phyloP scores from a whole-genome alignment of 2,113 vertebrate species.

The Salvelinus alpinus region DNA sequence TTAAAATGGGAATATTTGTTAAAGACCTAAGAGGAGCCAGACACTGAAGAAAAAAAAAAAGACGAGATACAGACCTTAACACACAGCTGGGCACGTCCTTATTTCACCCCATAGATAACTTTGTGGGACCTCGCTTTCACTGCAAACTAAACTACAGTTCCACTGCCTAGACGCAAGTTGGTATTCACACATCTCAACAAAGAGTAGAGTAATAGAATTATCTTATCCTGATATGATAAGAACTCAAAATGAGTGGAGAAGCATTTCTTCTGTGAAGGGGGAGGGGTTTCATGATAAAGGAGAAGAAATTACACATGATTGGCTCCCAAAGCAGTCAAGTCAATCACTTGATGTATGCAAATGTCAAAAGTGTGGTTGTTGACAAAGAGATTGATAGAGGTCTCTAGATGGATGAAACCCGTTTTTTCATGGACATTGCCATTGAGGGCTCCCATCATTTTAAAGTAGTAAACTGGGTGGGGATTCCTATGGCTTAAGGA shows the following conservation, averaged over 20 bases:
- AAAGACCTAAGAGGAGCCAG: too few relatives aligned
- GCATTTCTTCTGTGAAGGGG: constrained; percentile 9
- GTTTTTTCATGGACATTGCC: too few relatives aligned
- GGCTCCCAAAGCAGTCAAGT: neutral
- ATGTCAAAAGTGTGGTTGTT: neutral
- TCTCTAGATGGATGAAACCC: too few relatives aligned
- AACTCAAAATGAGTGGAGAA: constrained; percentile 1
- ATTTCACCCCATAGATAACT: neutral
- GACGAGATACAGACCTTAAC: neutral
- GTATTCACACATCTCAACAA: constrained; percentile 13
- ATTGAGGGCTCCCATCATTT: too few relatives aligned
- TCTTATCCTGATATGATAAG: constrained; percentile 5
- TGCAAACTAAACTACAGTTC: constrained; percentile 25
- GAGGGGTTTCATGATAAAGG: constrained; percentile 6
- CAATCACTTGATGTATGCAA: neutral
- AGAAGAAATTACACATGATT: neutral
- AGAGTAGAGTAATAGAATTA: neutral
- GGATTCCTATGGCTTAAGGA: too few relatives aligned
- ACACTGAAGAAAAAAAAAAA: neutral
- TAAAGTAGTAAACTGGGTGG: too few relatives aligned
- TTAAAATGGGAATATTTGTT: neutral
- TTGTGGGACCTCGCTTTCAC: constrained; percentile 11
- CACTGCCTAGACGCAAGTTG: neutral
- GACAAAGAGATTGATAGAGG: too few relatives aligned
- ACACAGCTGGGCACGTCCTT: neutral